These are phyloP conservation scores for Clamator glandarius DNA, from an alignment of 2,797 vertebrate genomes.

Conservation along the genomic window DNA sequence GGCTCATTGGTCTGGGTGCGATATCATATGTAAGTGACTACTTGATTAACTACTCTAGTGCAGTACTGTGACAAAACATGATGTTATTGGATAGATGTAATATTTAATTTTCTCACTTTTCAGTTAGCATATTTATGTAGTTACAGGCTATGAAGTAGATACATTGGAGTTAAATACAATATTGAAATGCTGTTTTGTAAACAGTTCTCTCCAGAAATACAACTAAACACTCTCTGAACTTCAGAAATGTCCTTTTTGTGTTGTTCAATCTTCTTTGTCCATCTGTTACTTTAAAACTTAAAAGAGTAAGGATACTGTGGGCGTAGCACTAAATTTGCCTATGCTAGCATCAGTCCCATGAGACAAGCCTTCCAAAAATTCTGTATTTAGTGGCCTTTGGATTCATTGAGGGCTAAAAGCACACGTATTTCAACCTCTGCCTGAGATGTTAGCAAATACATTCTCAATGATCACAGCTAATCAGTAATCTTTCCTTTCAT, in stretches of 20 bases:
- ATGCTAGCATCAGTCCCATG: neutral
- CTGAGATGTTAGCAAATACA: neutral
- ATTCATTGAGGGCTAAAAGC: neutral
- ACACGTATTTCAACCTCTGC: neutral
- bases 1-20: too few relatives aligned
- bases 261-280: neutral
- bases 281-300: neutral
- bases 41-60: neutral
- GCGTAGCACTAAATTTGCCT: neutral
- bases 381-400: neutral
- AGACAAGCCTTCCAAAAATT: neutral
- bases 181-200: neutral
- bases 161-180: neutral
- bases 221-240: neutral
- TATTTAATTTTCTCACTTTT: neutral
- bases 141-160: neutral
- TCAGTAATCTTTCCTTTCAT: neutral
- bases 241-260: neutral
- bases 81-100: neutral
- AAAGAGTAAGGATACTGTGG: neutral
- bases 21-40: neutral
- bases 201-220: neutral
- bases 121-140: neutral
- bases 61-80: neutral
- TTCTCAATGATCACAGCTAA: slow-evolving; percentile 1